Conservation (phyloP, 2,888 invertebrate genomes). For the Ormyrus labotus region DNA sequence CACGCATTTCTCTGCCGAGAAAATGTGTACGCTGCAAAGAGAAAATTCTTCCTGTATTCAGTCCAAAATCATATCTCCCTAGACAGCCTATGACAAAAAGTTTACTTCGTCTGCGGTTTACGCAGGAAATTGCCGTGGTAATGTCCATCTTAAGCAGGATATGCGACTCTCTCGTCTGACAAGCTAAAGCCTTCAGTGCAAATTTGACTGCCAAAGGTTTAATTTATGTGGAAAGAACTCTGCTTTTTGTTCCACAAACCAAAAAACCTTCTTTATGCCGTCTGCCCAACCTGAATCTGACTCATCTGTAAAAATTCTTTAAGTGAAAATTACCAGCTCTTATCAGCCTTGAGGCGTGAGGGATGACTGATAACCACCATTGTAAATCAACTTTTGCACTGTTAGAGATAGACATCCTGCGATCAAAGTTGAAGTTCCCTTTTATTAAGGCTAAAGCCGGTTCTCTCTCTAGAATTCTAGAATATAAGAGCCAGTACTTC, state of each 20-base stretch:
- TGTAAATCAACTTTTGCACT: no score
- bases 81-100: slow-evolving; percentile 27
- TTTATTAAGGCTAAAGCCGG: no score
- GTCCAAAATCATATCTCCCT: slow-evolving; percentile 53
- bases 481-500: no score
- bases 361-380: no score
- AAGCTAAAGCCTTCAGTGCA: slow-evolving; percentile 25
- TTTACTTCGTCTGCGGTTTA: slow-evolving; percentile 39
- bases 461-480: no score
- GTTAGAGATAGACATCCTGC: no score
- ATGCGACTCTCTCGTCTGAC: slow-evolving; percentile 25
- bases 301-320: slow-evolving; percentile 12
- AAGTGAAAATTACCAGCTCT: no score
- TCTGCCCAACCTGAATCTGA: slow-evolving; percentile 26
- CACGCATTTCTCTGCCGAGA: slow-evolving; percentile 56
- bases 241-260: no score
- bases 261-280: no score
- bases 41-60: slow-evolving; percentile 58
- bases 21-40: slow-evolving; percentile 57
- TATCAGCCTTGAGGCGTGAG: no score
- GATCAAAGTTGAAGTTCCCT: no score
- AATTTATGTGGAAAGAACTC: background rate
- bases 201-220: slow-evolving; percentile 29
- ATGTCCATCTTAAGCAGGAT: slow-evolving; percentile 29
- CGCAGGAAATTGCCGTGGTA: slow-evolving; percentile 31